phyloP scores from a whole-genome alignment of 2,888 invertebrate genomes.

The Drosophila yooni region DNA sequence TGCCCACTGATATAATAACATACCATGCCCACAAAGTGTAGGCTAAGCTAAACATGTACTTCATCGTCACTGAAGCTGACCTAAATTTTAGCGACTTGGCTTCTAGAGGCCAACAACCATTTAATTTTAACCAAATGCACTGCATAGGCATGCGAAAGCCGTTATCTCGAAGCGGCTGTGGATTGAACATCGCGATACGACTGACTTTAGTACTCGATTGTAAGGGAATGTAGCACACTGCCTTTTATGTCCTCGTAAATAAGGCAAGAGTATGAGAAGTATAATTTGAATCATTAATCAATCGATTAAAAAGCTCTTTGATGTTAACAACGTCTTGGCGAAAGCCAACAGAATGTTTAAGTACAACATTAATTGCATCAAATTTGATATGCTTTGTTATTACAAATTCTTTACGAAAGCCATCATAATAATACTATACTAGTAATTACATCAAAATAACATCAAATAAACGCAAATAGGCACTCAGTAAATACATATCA shows the following conservation, averaged over 20 bases:
- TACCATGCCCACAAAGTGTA: slow-evolving; percentile 83
- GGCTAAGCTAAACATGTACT: slow-evolving; percentile 15
- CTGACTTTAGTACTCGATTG: neutral
- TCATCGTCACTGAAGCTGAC: neutral
- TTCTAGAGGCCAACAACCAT: slow-evolving; percentile 83
- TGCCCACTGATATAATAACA: slow-evolving; percentile 79
- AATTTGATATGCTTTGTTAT: slow-evolving; percentile 2
- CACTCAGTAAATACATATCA: too few species aligned
- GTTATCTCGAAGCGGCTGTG: slow-evolving; percentile 57
- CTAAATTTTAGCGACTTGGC: neutral
- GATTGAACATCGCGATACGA: slow-evolving; percentile 69
- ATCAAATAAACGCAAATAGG: too few species aligned
- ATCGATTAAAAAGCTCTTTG: slow-evolving; percentile 8
- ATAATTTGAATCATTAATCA: slow-evolving; percentile 8
- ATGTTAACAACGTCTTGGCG: neutral
- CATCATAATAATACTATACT: neutral
- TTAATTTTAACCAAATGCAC: slow-evolving; percentile 83
- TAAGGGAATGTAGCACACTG: neutral
- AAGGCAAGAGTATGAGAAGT: neutral
- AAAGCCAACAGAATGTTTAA: slow-evolving; percentile 4
- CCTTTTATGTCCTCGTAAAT: slow-evolving; percentile 5
- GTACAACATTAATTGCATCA: neutral
- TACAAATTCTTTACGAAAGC: neutral
- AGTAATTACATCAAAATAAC: too few species aligned
- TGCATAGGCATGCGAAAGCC: slow-evolving; percentile 82